Conservation (phyloP, 2,888 invertebrate species). For the Phrixothrix hirtus region DNA sequence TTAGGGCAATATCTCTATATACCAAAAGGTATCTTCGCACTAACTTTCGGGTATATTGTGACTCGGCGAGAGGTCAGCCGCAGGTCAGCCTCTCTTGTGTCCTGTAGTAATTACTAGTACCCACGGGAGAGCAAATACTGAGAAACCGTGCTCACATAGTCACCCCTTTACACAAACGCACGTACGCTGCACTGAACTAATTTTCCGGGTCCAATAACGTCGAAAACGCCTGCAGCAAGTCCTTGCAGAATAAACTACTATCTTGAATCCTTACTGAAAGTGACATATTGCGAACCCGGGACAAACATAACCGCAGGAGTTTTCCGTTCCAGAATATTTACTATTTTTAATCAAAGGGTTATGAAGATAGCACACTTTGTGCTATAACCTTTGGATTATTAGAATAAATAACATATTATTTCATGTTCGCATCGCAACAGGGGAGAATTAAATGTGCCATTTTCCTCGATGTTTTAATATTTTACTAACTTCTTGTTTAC, state of each 20-base stretch:
- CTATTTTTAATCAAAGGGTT: constrained; percentile 23
- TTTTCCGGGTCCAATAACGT: constrained; percentile 22
- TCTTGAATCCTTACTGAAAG: constrained; percentile 22
- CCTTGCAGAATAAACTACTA: constrained; percentile 20
- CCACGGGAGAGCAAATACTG: constrained; percentile 29
- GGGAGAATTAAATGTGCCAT: too few relatives aligned
- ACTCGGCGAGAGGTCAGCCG: constrained; percentile 27
- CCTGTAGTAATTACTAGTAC: constrained; percentile 30
- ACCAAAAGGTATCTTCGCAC: constrained; percentile 20
- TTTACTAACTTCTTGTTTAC: not conserved
- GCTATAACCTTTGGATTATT: not conserved
- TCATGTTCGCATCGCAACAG: too few relatives aligned
- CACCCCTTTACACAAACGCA: constrained; percentile 20
- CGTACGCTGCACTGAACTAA: constrained; percentile 21
- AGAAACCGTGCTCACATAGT: constrained; percentile 11
- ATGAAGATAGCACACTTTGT: constrained; percentile 11
- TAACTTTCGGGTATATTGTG: constrained; percentile 24
- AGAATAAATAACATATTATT: not conserved
- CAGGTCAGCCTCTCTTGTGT: constrained; percentile 31
- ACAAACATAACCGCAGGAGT: constrained; percentile 19
- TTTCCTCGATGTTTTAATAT: not conserved
- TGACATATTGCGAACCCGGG: constrained; percentile 23
- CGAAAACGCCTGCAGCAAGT: constrained; percentile 19
- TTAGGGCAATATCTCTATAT: constrained; percentile 13
- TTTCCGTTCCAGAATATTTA: constrained; percentile 18